A percentile compares a stretch with the other conserved stretches of the same genome.
phyloP scores from a whole-genome alignment of 2,113 vertebrate genomes.

The Tinamus guttatus region DNA sequence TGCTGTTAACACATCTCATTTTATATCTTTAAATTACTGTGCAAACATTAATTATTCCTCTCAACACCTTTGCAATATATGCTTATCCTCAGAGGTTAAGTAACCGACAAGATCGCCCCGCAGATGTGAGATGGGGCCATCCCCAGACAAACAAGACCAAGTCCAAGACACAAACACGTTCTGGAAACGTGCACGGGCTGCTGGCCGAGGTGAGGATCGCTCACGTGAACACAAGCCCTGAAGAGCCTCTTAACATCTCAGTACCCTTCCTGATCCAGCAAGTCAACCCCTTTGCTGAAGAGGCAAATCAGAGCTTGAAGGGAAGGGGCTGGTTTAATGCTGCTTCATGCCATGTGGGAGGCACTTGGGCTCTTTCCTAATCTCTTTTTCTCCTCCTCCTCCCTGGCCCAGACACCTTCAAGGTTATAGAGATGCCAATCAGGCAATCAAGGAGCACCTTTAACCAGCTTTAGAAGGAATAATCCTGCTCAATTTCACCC shows the following conservation, averaged over 20 bases:
- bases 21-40: not conserved
- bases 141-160: not conserved
- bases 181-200: not conserved
- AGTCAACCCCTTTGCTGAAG: not conserved
- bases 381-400: not conserved
- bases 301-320: not conserved
- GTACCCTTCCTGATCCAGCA: not conserved
- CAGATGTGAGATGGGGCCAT: not conserved
- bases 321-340: not conserved
- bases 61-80: not conserved
- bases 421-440: not conserved
- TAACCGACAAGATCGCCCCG: not conserved
- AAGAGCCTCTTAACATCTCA: not conserved
- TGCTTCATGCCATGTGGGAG: not conserved
- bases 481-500: not conserved
- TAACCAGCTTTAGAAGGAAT: not conserved
- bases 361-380: not conserved
- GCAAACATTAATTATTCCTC: slow-evolving; percentile 22
- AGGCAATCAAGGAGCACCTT: not conserved
- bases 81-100: not conserved
- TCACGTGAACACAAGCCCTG: not conserved
- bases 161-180: not conserved
- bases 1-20: not conserved
- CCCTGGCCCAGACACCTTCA: not conserved
- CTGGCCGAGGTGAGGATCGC: not conserved